Evolutionary conservation across 2,888 invertebrate species (phyloP), one percentile per base, ranked within the genome.

Genomic region (Tridacna gigas): DNA sequence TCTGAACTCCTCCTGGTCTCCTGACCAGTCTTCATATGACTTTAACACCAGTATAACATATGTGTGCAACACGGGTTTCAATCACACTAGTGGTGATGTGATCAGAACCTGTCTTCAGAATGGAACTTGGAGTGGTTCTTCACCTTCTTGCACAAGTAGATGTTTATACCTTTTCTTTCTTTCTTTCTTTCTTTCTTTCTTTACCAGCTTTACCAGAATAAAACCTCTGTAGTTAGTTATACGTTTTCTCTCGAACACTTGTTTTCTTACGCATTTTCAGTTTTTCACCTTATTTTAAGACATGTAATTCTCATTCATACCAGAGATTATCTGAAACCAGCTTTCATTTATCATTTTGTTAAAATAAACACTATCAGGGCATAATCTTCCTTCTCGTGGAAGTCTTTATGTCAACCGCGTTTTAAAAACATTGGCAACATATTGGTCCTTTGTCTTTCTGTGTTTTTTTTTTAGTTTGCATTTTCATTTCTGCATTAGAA

Each of bases 41-140:
- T 83, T 78, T 61, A 83, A 69, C 74, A 61, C 65, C 9, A 47
- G 12, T 18, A 80, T 86, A 0, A 77, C 77, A 74, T 77, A 86
- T 66, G 80, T 79, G 13, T 86, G 86, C 66, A 65, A 76, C 51
- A 63, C 28, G 18, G 81, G 79, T 28, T 81, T 80, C 60, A 11
- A 61, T 18, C 26, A 25, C 7, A 37, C 74, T 20, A 63, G 61
- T 22, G 74, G 61, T 18, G 37, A 74, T 61, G 28, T 61, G 9
- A 56, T 22, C 25, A 56, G 74, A 26, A 74, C 61, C 15, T 74
- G 74, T 61, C n/a, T 20, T 18, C 37, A 9, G n/a, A 61, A 61
- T 37, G 63, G 45, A 45, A 28, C 37, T n/a, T 74, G 74, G 74
- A 61, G 37, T 22, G 74, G 74, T 15, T 20, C 3, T 0, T 7